Evolutionary conservation across 1,140 invertebrate genomes (phyloP), one percentile per base, ranked within the genome.

Genomic region (Conus ventricosus): DNA sequence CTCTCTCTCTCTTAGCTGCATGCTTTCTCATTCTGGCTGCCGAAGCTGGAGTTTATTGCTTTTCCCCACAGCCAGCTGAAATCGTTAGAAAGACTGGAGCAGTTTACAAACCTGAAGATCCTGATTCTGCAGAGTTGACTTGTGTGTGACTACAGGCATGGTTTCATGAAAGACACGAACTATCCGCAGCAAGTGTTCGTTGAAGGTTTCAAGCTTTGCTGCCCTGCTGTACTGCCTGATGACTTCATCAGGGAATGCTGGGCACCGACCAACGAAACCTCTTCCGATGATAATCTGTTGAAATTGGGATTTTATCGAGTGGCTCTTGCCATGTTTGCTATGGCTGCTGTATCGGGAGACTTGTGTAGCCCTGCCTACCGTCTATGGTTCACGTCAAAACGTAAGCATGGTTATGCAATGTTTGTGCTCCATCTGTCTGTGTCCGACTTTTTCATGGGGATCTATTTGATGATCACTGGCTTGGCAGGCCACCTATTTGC

Each of bases 371-470:
- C 92, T 15, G 39, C 89, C 10, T 90, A 89, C 54, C 80, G 90
- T 54, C 5, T 81, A 15, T 60, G 87, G 15, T 39, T 60, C 23
- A 60, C 60, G 39, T 5, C 15, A 17, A 63, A 25, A 39, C 25
- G 60, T n/a, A 17, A 17, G 57, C 60, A 20, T 17, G 80, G 75
- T 27, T 85, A 89, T 53, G 84, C 76, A 6, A 60, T 89, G 4
- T 91, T 92, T 25, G 88, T 92, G 39, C 81, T 90, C 11, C 92
- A 93, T 87, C 84, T 93, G 25, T 88, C 88, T 25, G 13, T 92
- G 23, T 91, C 92, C 51, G 93, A 93, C 81, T 89, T 93, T 53
- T 75, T 92, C 27, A 93, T 93, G 92, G 93, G 93, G 10, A 53
- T 93, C 6, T 93, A 93, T 81, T 63, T 93, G 71, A 39, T 90